These are phyloP conservation scores for Sparus aurata DNA, from an alignment of 2,797 vertebrate genomes.

Conservation along the genomic window DNA sequence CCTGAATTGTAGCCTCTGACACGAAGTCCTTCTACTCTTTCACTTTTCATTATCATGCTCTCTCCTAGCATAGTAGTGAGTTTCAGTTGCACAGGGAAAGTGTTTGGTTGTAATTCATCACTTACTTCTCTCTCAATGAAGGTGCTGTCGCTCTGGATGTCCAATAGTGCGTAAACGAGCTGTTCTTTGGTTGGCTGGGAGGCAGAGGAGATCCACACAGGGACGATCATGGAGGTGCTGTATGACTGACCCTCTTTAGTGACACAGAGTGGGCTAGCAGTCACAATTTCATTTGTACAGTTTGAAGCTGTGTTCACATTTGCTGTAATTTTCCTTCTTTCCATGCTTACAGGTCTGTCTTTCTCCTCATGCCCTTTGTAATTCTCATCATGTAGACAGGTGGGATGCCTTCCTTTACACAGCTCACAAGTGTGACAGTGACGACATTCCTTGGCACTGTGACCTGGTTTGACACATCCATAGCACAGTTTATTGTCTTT, in stretches of 20 bases:
- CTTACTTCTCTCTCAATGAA: too few relatives aligned
- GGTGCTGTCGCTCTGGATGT: constrained; percentile 27
- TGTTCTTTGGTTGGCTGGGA: constrained; percentile 19
- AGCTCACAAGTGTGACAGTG: constrained; percentile 23
- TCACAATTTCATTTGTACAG: neutral
- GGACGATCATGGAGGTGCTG: constrained; percentile 49
- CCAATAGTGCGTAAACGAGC: constrained; percentile 31
- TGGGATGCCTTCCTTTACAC: constrained; percentile 42
- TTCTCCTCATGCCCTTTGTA: neutral
- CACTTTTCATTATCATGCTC: too few relatives aligned
- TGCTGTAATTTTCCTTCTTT: neutral
- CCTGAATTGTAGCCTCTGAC: too few relatives aligned
- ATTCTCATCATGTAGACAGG: constrained; percentile 37
- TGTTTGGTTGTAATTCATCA: too few relatives aligned
- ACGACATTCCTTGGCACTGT: constrained; percentile 44
- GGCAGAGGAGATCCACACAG: constrained; percentile 28
- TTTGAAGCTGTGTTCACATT: neutral
- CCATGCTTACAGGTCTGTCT: neutral
- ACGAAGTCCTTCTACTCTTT: too few relatives aligned
- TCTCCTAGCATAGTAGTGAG: too few relatives aligned
- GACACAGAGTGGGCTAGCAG: constrained; percentile 15
- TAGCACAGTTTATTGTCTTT: constrained; percentile 50
- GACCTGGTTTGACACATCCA: constrained; percentile 38
- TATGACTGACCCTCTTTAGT: constrained; percentile 19
- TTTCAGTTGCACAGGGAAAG: too few relatives aligned